Base-by-base conservation (phyloP, 2,113 vertebrate species). In the Tympanuchus pallidicinctus region DNA sequence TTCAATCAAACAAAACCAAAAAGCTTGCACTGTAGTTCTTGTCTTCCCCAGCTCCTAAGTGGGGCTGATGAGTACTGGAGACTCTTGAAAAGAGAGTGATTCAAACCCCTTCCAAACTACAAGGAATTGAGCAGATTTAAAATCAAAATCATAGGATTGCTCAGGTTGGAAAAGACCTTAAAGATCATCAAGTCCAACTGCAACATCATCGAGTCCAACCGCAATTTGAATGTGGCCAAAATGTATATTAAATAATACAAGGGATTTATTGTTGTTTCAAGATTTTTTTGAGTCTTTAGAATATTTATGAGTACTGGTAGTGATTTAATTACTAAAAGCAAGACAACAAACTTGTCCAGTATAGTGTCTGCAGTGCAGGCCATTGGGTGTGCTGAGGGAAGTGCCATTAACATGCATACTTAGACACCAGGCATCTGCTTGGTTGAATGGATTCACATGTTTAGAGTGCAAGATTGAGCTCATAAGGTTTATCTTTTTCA, bases 381-480 rank as follows among this genome's bases (percentile, higher is more conserved):
- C n/a, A 17, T 3, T 70, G 36, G 12, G 16, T 24, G 2, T 7
- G 6, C n/a, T 52, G 50, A 56, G 30, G 18, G 22, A 63, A 47
- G 34, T 50, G 43, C 32, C 43, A 40, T 36, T 57, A 82, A 15
- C 30, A 25, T 65, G 4, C 22, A 17, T 8, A 8, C 36, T 56
- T 22, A 59, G 65, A 74, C 80, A 76, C 24, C 8, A 32, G 8
- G 18, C 22, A 30, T 32, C 21, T 83, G 60, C 1, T 42, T 83
- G 70, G 27, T 21, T 60, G 52, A 70, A 30, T 52, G 1, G 1
- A 0, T 10, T 22, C 10, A 3, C 45, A 18, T 20, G 18, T 21
- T 42, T 48, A 14, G 20, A 63, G 15, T 1, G 1, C 14, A 83
- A 43, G 86, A 67, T 75, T 86, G 52, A 65, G 25, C 20, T 16